A percentile compares a stretch with the other conserved stretches of the same genome.
Conservation (phyloP, 2,888 invertebrate genomes). For the Rhaphigaster nebulosa region DNA sequence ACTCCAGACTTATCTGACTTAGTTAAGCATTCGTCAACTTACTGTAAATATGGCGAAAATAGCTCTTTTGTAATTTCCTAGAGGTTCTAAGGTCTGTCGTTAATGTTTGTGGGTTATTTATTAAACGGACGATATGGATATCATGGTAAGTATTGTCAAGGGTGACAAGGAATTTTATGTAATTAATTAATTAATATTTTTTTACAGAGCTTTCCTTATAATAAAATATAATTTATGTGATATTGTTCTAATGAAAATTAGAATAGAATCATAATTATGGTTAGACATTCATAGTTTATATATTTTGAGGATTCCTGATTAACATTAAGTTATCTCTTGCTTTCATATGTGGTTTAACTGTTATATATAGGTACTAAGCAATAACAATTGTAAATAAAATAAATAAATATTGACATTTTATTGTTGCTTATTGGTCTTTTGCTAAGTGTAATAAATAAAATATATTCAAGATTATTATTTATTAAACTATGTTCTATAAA, state of each 20-base stretch:
- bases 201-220: background rate
- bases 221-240: background rate
- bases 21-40: background rate
- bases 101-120: background rate
- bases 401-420: background rate
- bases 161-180: background rate
- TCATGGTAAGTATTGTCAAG: background rate
- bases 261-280: background rate
- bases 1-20: background rate
- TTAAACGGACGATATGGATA: too few relatives aligned
- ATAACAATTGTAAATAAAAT: background rate
- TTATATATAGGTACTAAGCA: background rate
- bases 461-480: background rate
- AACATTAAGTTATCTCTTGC: background rate
- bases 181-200: background rate
- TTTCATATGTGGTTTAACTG: background rate
- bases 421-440: background rate
- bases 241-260: background rate
- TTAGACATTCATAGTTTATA: background rate
- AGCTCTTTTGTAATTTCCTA: background rate
- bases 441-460: background rate
- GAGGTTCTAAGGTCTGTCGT: background rate
- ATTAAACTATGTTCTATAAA: background rate
- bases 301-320: background rate
- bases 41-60: background rate